Percentiles rank a stretch among this genome's conserved stretches.
These are phyloP conservation scores for Aspiorhynchus laticeps DNA, from an alignment of 2,113 vertebrate species.

Conservation along the genomic window DNA sequence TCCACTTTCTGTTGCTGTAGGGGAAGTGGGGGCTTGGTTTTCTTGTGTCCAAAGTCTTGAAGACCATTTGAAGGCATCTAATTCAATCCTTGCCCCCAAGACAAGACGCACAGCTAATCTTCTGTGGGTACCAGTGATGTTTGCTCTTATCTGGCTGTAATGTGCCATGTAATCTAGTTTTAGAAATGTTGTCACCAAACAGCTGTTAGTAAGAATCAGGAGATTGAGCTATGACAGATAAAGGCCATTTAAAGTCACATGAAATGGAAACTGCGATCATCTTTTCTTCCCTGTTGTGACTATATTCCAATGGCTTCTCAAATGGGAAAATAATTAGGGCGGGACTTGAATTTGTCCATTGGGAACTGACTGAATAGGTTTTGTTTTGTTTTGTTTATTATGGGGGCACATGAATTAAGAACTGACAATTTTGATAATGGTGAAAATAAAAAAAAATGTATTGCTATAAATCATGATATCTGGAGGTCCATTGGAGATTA, in stretches of 20 bases:
- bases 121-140: slow-evolving; percentile 5
- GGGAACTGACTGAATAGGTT: neutral
- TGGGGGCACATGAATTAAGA: no score
- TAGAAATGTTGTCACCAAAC: neutral
- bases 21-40: neutral
- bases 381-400: no score
- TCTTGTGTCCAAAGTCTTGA: neutral
- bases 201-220: slow-evolving; percentile 4
- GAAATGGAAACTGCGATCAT: neutral
- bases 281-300: neutral
- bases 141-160: slow-evolving; percentile 13
- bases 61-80: neutral
- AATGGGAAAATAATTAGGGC: neutral
- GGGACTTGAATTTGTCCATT: neutral
- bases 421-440: no score
- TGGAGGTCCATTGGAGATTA: neutral
- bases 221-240: neutral
- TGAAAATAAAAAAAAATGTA: no score
- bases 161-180: slow-evolving; percentile 2
- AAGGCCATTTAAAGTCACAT: slow-evolving; percentile 3
- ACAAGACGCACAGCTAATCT: neutral
- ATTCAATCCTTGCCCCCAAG: slow-evolving; percentile 13
- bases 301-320: neutral
- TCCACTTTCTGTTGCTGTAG: neutral
- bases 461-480: neutral